A percentile compares a stretch with the other conserved stretches of the same genome.
Conservation (phyloP, 2,888 invertebrate genomes). For the Drosophila merina region DNA sequence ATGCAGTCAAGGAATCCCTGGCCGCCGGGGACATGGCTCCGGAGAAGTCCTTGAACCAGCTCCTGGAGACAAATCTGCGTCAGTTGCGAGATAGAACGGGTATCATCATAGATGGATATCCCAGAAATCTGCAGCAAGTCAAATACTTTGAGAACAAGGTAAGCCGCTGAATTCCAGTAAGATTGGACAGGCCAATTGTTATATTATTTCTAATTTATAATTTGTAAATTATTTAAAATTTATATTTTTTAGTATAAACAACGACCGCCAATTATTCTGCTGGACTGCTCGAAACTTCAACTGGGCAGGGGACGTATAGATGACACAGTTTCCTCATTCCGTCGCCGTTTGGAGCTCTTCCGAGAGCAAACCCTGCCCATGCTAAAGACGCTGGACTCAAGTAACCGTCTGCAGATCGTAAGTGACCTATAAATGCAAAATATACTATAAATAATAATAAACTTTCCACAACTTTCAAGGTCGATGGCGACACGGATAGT, state of each 20-base stretch:
- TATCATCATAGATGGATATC: constrained; percentile 97
- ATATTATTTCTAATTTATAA: neutral
- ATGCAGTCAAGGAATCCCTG: constrained; percentile 89
- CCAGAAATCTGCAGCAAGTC: constrained; percentile 94
- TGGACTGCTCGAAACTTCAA: constrained; percentile 96
- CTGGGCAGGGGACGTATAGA: constrained; percentile 92
- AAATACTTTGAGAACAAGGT: constrained; percentile 95
- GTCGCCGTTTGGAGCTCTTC: constrained; percentile 93
- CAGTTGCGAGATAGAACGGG: constrained; percentile 88
- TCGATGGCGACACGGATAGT: constrained; percentile 94
- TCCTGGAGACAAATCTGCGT: constrained; percentile 89
- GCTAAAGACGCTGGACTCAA: constrained; percentile 93
- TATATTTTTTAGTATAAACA: constrained; percentile 87
- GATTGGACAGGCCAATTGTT: too few species aligned
- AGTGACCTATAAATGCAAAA: constrained; percentile 80
- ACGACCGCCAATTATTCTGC: constrained; percentile 91
- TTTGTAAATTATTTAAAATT: constrained; percentile 36
- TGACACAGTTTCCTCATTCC: constrained; percentile 93
- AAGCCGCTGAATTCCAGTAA: constrained; percentile 42
- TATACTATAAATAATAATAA: neutral
- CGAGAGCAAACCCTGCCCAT: constrained; percentile 94
- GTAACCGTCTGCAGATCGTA: constrained; percentile 93
- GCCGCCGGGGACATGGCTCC: constrained; percentile 92
- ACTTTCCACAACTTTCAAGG: constrained; percentile 84
- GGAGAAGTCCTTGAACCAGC: constrained; percentile 89